These are phyloP conservation scores for Hydrolagus colliei DNA, from an alignment of 2,797 vertebrate species.

Conservation along the genomic window DNA sequence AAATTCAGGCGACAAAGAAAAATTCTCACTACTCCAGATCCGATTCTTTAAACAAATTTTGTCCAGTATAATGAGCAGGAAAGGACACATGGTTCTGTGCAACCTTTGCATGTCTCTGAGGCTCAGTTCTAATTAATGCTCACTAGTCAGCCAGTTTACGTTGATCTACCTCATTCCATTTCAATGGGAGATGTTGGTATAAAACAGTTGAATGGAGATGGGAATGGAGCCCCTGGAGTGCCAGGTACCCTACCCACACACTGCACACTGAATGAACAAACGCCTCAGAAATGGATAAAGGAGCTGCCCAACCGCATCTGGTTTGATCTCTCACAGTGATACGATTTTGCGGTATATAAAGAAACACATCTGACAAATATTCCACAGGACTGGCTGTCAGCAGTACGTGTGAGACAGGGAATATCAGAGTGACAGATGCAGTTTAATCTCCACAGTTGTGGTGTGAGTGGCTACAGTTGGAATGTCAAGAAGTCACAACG, in stretches of 20 bases:
- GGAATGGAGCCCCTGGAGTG: conserved; percentile 6
- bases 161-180: conserved; percentile 1
- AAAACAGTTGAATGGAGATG: background rate
- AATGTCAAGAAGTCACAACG: too few relatives aligned
- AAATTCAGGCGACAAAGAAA: too few relatives aligned
- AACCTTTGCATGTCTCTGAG: background rate
- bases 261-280: background rate
- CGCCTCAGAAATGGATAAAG: conserved; percentile 1
- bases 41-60: too few relatives aligned
- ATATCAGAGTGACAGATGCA: background rate
- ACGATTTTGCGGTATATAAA: background rate
- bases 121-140: conserved; percentile 12
- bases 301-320: background rate
- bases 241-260: background rate
- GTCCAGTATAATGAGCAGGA: too few relatives aligned
- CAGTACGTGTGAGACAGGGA: background rate
- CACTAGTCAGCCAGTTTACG: too few relatives aligned
- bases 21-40: too few relatives aligned
- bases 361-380: background rate
- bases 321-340: background rate
- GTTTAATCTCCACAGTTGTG: background rate
- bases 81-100: too few relatives aligned
- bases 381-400: background rate
- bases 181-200: conserved; percentile 11
- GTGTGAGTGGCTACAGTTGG: too few relatives aligned